These are phyloP conservation scores for Chloroclystis v-ata DNA, from an alignment of 2,888 invertebrate species.

Conservation along the genomic window DNA sequence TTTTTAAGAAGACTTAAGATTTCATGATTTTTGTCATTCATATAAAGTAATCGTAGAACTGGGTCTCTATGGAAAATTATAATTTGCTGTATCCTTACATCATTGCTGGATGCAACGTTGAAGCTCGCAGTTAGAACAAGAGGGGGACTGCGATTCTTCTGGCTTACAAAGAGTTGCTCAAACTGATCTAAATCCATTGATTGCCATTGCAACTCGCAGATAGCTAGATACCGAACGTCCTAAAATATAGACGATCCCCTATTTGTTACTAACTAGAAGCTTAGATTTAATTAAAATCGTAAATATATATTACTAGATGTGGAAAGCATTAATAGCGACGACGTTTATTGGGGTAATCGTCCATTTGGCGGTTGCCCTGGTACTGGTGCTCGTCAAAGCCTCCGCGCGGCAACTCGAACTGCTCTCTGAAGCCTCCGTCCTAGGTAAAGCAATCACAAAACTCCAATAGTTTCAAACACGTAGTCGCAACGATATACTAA, in stretches of 20 bases:
- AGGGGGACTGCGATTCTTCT: slow-evolving; percentile 3
- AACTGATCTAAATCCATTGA: too few relatives aligned
- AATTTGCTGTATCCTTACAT: neutral
- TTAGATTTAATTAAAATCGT: slow-evolving; percentile 21
- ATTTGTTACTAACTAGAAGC: slow-evolving; percentile 30
- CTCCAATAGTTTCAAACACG: slow-evolving; percentile 56
- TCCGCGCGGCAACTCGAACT: slow-evolving; percentile 72
- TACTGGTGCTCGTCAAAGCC: slow-evolving; percentile 72
- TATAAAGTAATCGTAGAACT: neutral
- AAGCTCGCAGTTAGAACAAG: slow-evolving; percentile 26
- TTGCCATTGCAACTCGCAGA: too few relatives aligned
- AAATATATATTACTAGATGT: slow-evolving; percentile 19
- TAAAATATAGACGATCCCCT: slow-evolving; percentile 11
- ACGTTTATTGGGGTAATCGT: slow-evolving; percentile 82
- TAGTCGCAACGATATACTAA: slow-evolving; percentile 14
- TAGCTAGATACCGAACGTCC: too few relatives aligned
- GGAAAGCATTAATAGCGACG: slow-evolving; percentile 78
- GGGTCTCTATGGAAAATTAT: neutral
- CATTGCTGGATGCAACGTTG: neutral
- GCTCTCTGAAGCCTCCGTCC: slow-evolving; percentile 77
- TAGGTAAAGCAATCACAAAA: slow-evolving; percentile 72
- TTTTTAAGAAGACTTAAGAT: neutral
- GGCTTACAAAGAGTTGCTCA: too few relatives aligned
- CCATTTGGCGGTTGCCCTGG: slow-evolving; percentile 75
- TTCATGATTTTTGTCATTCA: neutral